Evolutionary conservation across 1,140 invertebrate genomes (phyloP).

Genomic region (Lasioglossum baleicum): DNA sequence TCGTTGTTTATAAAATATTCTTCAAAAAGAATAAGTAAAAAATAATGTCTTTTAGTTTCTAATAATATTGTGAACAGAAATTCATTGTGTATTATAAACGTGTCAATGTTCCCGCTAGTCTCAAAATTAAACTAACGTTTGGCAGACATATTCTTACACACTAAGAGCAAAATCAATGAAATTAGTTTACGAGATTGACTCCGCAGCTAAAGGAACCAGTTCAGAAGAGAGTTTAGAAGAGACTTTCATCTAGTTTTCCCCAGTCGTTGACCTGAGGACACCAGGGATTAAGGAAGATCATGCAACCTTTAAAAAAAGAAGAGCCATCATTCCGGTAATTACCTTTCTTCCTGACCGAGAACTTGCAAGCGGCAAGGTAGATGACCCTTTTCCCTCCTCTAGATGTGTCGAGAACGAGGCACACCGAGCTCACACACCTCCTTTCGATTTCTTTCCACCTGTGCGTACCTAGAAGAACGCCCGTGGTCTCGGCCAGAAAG

Average conservation of each 20-base stretch:
- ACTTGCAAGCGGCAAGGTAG: conserved; percentile 49
- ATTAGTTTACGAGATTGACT: neutral
- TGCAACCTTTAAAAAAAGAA: conserved; percentile 31
- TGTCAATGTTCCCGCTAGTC: too few species aligned
- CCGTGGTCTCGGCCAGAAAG: conserved; percentile 16
- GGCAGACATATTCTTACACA: too few species aligned
- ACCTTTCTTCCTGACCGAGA: conserved; percentile 50
- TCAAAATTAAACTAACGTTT: too few species aligned
- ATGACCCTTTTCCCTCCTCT: conserved; percentile 45
- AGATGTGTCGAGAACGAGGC: conserved; percentile 20
- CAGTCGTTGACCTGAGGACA: conserved; percentile 26
- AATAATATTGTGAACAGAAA: too few species aligned
- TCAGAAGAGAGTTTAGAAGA: neutral
- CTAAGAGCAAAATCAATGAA: neutral
- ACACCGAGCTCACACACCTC: conserved; percentile 11
- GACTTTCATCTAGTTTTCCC: conserved; percentile 26
- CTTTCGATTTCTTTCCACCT: conserved; percentile 48
- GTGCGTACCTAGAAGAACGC: conserved; percentile 25
- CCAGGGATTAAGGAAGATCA: conserved; percentile 22
- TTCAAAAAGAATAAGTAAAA: too few species aligned
- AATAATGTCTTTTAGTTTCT: too few species aligned
- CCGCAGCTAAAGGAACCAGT: neutral
- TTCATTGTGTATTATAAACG: too few species aligned
- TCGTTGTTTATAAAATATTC: too few species aligned
- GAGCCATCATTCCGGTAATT: conserved; percentile 55